A percentile compares a stretch with the other conserved stretches of the same genome.
These are phyloP conservation scores for Eupeodes corollae DNA, from an alignment of 1,140 invertebrate species.

Conservation along the genomic window DNA sequence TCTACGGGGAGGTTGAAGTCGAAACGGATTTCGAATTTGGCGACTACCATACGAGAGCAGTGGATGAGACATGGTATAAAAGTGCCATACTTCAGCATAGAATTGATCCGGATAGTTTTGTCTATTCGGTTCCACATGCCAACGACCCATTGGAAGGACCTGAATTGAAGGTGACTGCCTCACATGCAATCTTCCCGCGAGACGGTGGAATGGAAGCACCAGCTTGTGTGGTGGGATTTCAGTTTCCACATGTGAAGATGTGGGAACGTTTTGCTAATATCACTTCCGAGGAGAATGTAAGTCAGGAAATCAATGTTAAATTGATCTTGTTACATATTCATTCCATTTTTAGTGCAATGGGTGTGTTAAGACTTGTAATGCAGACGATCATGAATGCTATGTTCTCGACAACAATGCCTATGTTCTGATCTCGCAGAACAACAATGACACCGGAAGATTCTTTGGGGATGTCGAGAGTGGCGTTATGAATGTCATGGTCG, in stretches of 20 bases:
- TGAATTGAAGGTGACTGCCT: slow-evolving; percentile 59
- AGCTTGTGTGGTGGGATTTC: slow-evolving; percentile 77
- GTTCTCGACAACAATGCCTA: slow-evolving; percentile 83
- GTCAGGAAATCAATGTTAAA: slow-evolving; percentile 4
- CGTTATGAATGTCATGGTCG: slow-evolving; percentile 65
- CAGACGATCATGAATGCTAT: slow-evolving; percentile 60
- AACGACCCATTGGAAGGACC: slow-evolving; percentile 43
- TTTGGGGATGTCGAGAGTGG: slow-evolving; percentile 74
- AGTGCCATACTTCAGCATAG: slow-evolving; percentile 77
- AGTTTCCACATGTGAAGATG: slow-evolving; percentile 59
- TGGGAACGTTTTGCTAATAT: slow-evolving; percentile 56
- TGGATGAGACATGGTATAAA: slow-evolving; percentile 88
- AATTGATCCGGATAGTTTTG: slow-evolving; percentile 59
- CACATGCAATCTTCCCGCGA: slow-evolving; percentile 72
- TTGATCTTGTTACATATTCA: neutral
- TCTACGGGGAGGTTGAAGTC: slow-evolving; percentile 42
- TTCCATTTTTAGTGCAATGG: slow-evolving; percentile 35
- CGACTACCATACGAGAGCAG: slow-evolving; percentile 61
- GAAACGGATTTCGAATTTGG: slow-evolving; percentile 57
- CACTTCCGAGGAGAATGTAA: slow-evolving; percentile 42
- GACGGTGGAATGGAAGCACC: slow-evolving; percentile 67
- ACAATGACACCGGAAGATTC: slow-evolving; percentile 63
- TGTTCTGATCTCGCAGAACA: slow-evolving; percentile 61
- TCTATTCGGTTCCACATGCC: slow-evolving; percentile 67
- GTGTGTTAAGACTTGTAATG: slow-evolving; percentile 44